Percentiles rank a stretch among this genome's conserved stretches.
phyloP scores from a whole-genome alignment of 2,888 invertebrate genomes.

The Ischnura elegans region DNA sequence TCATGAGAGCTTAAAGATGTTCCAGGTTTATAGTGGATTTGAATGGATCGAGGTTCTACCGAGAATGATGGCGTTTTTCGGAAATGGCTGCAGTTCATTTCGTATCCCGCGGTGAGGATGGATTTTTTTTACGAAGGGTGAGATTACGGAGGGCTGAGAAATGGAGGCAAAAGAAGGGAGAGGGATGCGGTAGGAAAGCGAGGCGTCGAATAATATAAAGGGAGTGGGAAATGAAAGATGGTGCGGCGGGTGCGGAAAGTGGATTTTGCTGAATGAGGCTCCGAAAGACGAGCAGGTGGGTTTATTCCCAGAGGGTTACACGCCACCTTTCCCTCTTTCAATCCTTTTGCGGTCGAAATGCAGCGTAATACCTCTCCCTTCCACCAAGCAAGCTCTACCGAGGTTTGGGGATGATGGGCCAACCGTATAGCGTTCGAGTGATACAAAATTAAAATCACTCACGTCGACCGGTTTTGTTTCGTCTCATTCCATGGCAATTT shows the following conservation, averaged over 20 bases:
- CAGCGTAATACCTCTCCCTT: neutral
- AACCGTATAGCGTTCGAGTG: too few relatives aligned
- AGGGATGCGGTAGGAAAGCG: neutral
- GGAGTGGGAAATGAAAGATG: constrained; percentile 23
- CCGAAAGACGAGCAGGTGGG: constrained; percentile 49
- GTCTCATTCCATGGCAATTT: too few relatives aligned
- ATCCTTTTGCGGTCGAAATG: neutral
- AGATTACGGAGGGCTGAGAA: neutral
- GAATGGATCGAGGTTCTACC: neutral
- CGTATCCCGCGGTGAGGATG: neutral
- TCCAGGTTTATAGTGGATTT: neutral
- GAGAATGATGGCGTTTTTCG: neutral
- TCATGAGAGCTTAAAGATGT: neutral
- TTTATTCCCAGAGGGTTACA: neutral
- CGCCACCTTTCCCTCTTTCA: neutral
- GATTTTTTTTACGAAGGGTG: constrained; percentile 9
- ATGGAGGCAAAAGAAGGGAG: neutral
- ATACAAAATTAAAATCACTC: too few relatives aligned
- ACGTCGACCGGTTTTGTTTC: too few relatives aligned
- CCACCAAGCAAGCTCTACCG: too few relatives aligned
- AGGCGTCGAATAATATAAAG: constrained; percentile 4
- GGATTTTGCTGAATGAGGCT: constrained; percentile 65
- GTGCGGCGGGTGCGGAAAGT: constrained; percentile 27
- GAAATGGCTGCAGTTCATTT: constrained; percentile 7
- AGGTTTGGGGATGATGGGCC: too few relatives aligned